Evolutionary conservation across 92 coral and sea anemone species (phyloP), one percentile per base, ranked within the genome.

Genomic region (Palythoa caribaeorum): DNA sequence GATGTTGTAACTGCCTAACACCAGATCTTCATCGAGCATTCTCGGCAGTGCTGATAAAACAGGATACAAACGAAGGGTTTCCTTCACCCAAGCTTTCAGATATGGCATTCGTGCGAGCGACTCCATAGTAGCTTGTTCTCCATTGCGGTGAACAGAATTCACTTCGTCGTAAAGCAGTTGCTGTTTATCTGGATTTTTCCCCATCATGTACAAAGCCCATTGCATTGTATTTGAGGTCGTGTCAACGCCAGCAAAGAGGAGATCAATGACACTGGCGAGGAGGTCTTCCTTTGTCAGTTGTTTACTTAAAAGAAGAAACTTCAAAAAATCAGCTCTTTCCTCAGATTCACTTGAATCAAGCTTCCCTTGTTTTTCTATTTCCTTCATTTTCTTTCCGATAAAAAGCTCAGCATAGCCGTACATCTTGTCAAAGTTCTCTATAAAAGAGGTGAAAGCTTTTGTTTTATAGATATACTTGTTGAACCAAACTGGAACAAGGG

Each of bases 21-120:
- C 90, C 38, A 86, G 72, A 60, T 94, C 94, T 38, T 90, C 84
- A 39, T 73, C 83, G 12, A 93, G 71, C 37, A 55, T 16, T 44
- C 98, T 84, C 37, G 70, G 76, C 10, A 85, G 14, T 11, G 44
- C 71, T 44, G 21, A 57, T 36, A 88, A 47, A 7, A 90, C 89
- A 14, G 98, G 93, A 38, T 94, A 89, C 73, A 92, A 53, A 21
- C 98, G 92, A 12, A 94, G 91, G 36, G 94, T 89, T 87, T 94
- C 98, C 70, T 86, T 92, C 55, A 94, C 84, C 78, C 94, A 93
- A 7, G 98, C 95, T 76, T 90, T 94, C 40, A 94, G 86, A 78
- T 90, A 94, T 15, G 98, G 93, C 90, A 92, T 69, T 38, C 87
- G 74, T 15, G 90, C 17, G 16, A 94, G 66, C 15, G 89, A 60